These are phyloP conservation scores for Bilobella aurantiaca DNA, from an alignment of 1,140 invertebrate genomes.

Conservation along the genomic window DNA sequence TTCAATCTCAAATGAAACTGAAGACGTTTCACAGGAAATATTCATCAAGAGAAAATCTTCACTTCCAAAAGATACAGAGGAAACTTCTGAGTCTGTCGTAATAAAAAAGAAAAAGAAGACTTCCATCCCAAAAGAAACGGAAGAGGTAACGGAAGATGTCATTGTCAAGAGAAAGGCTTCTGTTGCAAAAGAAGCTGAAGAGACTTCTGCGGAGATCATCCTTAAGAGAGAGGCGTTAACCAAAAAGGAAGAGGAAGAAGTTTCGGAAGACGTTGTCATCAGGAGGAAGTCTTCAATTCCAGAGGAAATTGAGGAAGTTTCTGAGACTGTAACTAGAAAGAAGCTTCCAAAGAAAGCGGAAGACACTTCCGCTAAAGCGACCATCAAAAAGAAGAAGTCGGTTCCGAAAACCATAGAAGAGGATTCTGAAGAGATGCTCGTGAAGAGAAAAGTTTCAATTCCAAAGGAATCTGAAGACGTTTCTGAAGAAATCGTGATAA, in stretches of 20 bases:
- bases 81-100: slow-evolving; percentile 26
- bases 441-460: not conserved
- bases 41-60: not conserved
- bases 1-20: no score
- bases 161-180: slow-evolving; percentile 7
- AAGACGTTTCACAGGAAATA: slow-evolving; percentile 38
- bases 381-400: not conserved
- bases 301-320: not conserved
- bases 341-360: not conserved
- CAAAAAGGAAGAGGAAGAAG: not conserved
- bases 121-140: not conserved
- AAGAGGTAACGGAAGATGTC: slow-evolving; percentile 9
- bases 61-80: slow-evolving; percentile 12
- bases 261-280: not conserved
- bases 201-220: slow-evolving; percentile 7
- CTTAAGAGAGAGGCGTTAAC: not conserved
- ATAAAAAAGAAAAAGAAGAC: slow-evolving; percentile 22
- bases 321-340: not conserved
- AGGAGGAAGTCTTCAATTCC: not conserved
- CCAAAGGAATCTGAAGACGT: not conserved
- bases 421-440: not conserved
- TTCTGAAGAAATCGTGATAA: not conserved
- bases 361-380: not conserved
- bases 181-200: not conserved
- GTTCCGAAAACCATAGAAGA: not conserved